These are phyloP conservation scores for Pollenia angustigena DNA, from an alignment of 2,888 invertebrate species.

Conservation along the genomic window DNA sequence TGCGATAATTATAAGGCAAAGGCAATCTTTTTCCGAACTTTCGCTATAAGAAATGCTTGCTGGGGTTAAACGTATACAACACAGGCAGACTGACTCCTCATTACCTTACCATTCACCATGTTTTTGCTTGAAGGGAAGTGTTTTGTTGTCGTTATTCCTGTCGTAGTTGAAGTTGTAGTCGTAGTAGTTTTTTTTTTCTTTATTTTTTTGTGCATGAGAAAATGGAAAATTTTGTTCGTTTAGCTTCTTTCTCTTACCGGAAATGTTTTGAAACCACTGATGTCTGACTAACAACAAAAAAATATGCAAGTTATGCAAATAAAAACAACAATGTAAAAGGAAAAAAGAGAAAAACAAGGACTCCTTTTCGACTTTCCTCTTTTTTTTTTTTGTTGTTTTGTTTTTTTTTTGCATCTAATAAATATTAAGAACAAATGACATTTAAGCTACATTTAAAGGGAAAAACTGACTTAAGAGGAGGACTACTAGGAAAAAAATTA, in stretches of 20 bases:
- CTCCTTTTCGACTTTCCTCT: background rate
- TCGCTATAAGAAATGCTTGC: too few species aligned
- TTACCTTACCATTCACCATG: too few species aligned
- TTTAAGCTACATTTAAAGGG: background rate
- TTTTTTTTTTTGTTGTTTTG: background rate
- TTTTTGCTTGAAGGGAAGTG: slow-evolving; percentile 3
- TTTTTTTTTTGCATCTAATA: background rate
- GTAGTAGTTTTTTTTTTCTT: background rate
- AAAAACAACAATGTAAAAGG: slow-evolving; percentile 3
- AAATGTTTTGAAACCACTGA: slow-evolving; percentile 55
- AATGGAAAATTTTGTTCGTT: slow-evolving; percentile 35
- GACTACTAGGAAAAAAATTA: too few species aligned
- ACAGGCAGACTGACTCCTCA: too few species aligned
- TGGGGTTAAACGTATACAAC: too few species aligned
- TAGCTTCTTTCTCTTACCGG: slow-evolving; percentile 34
- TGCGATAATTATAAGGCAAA: too few species aligned
- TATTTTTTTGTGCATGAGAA: slow-evolving; percentile 3
- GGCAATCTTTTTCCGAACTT: too few species aligned
- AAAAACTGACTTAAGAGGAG: too few species aligned
- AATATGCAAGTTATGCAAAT: slow-evolving; percentile 49
- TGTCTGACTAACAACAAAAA: slow-evolving; percentile 43
- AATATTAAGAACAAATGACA: slow-evolving; percentile 25
- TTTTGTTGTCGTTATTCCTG: background rate
- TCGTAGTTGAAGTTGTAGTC: background rate
- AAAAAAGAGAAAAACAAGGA: background rate